Evolutionary conservation across 2,113 vertebrate genomes (phyloP), one percentile per base, ranked within the genome.

Genomic region (Hucho hucho): DNA sequence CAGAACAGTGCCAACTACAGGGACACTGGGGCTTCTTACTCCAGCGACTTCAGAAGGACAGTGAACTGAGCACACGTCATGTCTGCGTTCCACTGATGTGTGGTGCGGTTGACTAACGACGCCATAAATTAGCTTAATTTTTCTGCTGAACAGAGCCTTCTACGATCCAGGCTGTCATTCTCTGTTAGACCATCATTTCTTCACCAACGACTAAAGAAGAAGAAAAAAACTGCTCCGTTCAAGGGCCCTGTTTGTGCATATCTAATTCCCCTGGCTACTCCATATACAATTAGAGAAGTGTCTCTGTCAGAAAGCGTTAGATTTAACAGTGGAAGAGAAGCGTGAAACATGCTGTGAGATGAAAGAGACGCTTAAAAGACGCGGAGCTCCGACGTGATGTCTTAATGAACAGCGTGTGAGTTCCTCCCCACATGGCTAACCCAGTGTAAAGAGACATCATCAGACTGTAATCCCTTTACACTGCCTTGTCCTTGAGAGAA

Each of bases 41-140:
- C 37, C 37, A 43, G 37, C 9, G 2, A 43, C 37, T 11, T 43
- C 20, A 65, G 18, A 2, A 43, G 58, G 64, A 79, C 61, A 74
- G 79, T 67, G 20, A 85, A 68, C 88, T 82, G 75, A 80, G 82
- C 86, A 56, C 76, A 77, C 16, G 78, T 89, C 82, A 89, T 18
- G 49, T 88, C 80, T 26, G 75, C 83, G 72, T 81, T 75, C 64
- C 56, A 64, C 73, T 69, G 77, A 84, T 79, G 74, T 13, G 28
- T 78, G 78, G 74, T 74, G 70, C 72, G 81, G 79, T 86, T 87
- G 69, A 70, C 73, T 89, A 90, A 91, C 84, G 86, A 87, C 82
- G 70, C 82, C 77, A 87, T 89, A 87, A 90, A 91, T 89, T 79
- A 89, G 37, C 81, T 84, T 84, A 81, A 88, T 87, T 14, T 86